Conservation (phyloP, 2,797 vertebrate species). For the Peromyscus attwateri region DNA sequence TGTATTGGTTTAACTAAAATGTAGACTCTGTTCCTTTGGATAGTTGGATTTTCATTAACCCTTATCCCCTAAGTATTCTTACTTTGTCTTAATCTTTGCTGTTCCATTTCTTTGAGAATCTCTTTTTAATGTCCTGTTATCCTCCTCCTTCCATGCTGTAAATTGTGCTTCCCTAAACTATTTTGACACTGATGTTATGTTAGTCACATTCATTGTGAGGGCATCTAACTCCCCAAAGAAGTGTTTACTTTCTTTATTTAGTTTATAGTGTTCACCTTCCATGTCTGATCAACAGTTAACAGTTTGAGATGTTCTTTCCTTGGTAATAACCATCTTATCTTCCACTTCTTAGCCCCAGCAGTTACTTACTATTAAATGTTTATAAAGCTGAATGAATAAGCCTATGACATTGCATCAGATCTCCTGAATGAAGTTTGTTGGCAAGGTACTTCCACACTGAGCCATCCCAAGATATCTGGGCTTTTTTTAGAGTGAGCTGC, state of each 20-base stretch:
- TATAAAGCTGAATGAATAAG: constrained; percentile 77
- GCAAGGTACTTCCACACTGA: constrained; percentile 69
- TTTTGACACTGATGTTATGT: constrained; percentile 42
- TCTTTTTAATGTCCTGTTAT: background rate
- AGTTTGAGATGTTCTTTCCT: constrained; percentile 46
- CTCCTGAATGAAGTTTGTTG: constrained; percentile 81
- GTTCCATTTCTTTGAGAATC: constrained; percentile 12
- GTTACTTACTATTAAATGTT: constrained; percentile 62
- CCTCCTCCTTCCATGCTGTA: background rate
- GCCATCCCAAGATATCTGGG: constrained; percentile 81
- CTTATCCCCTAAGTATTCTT: constrained; percentile 2
- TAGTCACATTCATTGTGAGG: constrained; percentile 6
- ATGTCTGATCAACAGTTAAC: background rate
- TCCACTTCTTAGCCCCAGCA: background rate
- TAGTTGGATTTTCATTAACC: constrained; percentile 19
- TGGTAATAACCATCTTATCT: constrained; percentile 2
- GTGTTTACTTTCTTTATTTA: constrained; percentile 48
- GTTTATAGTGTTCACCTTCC: constrained; percentile 9
- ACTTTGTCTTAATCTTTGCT: constrained; percentile 35
- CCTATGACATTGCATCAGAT: constrained; percentile 81
- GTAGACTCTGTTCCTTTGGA: background rate
- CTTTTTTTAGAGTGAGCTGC: constrained; percentile 78
- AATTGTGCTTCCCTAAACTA: background rate
- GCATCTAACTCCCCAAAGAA: background rate
- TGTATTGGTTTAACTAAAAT: background rate